A percentile compares a stretch with the other conserved stretches of the same genome.
Evolutionary conservation across 2,888 invertebrate genomes (phyloP).

Genomic region (Lacanobia oleracea): DNA sequence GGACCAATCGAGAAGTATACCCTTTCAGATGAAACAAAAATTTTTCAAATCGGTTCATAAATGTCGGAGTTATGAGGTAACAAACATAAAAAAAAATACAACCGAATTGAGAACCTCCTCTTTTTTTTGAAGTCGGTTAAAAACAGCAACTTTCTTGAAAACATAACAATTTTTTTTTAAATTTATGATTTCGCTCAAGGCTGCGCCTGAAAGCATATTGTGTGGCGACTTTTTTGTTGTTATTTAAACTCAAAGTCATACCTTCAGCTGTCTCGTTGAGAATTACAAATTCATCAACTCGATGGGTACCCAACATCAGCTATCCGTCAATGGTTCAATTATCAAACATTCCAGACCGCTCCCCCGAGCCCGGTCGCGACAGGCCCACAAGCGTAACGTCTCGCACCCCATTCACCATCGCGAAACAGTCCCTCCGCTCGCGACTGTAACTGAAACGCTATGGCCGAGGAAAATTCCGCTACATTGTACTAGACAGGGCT

Average conservation of each 20-base stretch:
- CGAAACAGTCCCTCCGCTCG: conserved; percentile 20
- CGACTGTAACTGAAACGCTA: conserved; percentile 19
- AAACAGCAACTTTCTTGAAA: background rate
- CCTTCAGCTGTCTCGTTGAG: background rate
- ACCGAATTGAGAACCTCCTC: too few species aligned
- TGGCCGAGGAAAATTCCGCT: conserved; percentile 3
- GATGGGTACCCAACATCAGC: background rate
- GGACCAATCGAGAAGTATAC: too few species aligned
- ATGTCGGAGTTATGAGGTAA: too few species aligned
- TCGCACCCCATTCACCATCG: conserved; percentile 40
- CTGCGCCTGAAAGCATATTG: too few species aligned
- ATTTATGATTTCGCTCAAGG: background rate
- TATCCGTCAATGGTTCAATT: background rate
- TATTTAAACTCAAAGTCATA: background rate
- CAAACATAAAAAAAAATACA: too few species aligned
- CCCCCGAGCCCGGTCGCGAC: background rate
- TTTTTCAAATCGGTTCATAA: too few species aligned
- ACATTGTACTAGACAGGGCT: background rate
- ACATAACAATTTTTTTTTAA: background rate
- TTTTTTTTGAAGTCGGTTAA: too few species aligned
- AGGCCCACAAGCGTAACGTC: conserved; percentile 7
- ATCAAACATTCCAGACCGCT: background rate
- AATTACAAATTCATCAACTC: background rate
- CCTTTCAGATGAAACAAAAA: too few species aligned
- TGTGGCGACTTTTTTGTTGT: too few species aligned